Conservation (phyloP, 1,140 invertebrate species). For the Drosophila ironensis region DNA sequence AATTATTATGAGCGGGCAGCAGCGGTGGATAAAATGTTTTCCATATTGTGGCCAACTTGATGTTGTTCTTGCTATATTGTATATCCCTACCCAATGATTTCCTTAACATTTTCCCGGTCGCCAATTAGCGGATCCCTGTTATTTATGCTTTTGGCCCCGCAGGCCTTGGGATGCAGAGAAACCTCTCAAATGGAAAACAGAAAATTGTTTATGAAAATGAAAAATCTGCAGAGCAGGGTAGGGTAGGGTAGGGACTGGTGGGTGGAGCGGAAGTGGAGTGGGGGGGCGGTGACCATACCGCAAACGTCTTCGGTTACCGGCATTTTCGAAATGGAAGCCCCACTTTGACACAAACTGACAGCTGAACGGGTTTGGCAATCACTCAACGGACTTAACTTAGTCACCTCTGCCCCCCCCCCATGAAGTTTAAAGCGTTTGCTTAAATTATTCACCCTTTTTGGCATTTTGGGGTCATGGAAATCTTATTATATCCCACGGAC, state of each 20-base stretch:
- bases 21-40: conserved; percentile 41
- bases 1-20: conserved; percentile 31
- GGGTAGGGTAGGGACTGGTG: background rate
- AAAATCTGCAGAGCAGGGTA: conserved; percentile 5
- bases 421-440: too few relatives aligned
- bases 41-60: conserved; percentile 51
- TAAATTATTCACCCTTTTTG: too few relatives aligned
- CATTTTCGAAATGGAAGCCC: conserved; percentile 45
- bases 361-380: conserved; percentile 25
- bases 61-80: conserved; percentile 17
- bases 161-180: conserved; percentile 25
- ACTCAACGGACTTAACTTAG: background rate
- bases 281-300: conserved; percentile 23
- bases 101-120: conserved; percentile 8
- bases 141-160: conserved; percentile 47
- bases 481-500: too few relatives aligned
- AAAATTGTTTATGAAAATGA: conserved; percentile 47
- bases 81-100: background rate
- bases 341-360: conserved; percentile 30
- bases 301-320: conserved; percentile 50
- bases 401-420: background rate
- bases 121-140: conserved; percentile 53
- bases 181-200: conserved; percentile 50
- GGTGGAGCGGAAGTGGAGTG: conserved; percentile 5
- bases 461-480: too few relatives aligned